Evolutionary conservation across 2,797 vertebrate genomes (phyloP), one percentile per base, ranked within the genome.

Genomic region (Spea hammondii): DNA sequence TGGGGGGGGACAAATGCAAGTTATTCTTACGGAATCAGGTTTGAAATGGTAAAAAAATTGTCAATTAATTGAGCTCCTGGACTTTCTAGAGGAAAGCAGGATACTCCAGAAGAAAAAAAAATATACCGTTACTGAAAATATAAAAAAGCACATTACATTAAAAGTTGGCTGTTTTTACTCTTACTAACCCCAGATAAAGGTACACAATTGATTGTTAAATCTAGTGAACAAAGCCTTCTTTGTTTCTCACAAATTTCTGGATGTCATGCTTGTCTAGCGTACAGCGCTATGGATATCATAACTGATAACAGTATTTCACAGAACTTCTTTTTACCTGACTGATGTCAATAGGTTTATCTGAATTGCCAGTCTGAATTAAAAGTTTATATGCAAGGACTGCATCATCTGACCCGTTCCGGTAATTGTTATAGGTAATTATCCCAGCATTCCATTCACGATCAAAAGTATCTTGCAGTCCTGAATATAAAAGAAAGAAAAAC

Each of bases 371-470:
- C 87, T 99, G 97, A 79, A 98, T 95, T 86, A 99, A 85, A 66
- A 99, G 96, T 79, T 99, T 99, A 87, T 98, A 98, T 64, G 97
- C 98, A 83, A 99, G 89, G 74, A 99, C 91, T 1, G 94, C 96
- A 54, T 97, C 95, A 0, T 98, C 96, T 0, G 97, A 98, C 83
- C 95, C 98, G 8, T 99, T 98, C 86, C 89, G 95, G 65, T 97
- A 99, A 91, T 85, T 95, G 88, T 87, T 93, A 76, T 88, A 90
- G 68, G 95, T 96, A 87, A 99, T 98, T 86, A 91, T 93, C 70
- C 96, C 95, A 0, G 90, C 89, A 88, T 95, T 94, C 95, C 96
- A 98, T 90, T 99, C 98, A 0, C 88, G 94, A 90, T 99, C 97
- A 83, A 99, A 99, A 0, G 96, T 95, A 81, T 96, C 92, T 89